phyloP scores from a whole-genome alignment of 2,888 invertebrate species.

The Drosophila setosimentum region DNA sequence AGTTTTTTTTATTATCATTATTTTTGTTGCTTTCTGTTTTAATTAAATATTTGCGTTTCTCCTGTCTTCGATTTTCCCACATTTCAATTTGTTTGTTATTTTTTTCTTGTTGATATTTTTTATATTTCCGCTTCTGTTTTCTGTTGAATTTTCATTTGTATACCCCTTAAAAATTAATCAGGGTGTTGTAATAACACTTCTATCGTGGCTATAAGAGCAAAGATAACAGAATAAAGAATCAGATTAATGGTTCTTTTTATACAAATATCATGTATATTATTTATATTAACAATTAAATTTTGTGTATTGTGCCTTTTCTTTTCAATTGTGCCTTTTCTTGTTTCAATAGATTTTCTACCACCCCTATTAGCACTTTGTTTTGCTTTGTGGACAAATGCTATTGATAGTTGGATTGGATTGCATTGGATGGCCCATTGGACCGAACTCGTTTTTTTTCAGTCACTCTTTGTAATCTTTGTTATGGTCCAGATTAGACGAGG shows the following conservation, averaged over 20 bases:
- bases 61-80: not conserved
- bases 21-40: not conserved
- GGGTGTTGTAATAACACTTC: no score
- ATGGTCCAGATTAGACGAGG: conserved; percentile 9
- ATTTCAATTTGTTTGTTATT: not conserved
- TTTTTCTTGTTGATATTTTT: conserved; percentile 1
- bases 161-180: not conserved
- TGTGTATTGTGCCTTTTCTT: not conserved
- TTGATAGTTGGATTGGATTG: conserved; percentile 16
- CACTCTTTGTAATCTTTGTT: conserved; percentile 15
- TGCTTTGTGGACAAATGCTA: conserved; percentile 12
- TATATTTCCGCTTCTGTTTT: not conserved
- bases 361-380: conserved; percentile 6
- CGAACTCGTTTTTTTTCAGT: conserved; percentile 2
- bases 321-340: not conserved
- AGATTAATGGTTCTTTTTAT: not conserved
- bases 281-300: not conserved
- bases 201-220: not conserved
- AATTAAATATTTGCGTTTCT: not conserved
- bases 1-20: not conserved
- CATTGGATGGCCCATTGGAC: not conserved
- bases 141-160: not conserved
- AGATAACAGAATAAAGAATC: not conserved
- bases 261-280: not conserved
- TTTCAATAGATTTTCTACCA: not conserved